phyloP scores from a whole-genome alignment of 2,888 invertebrate species.

The Ametastegia equiseti region DNA sequence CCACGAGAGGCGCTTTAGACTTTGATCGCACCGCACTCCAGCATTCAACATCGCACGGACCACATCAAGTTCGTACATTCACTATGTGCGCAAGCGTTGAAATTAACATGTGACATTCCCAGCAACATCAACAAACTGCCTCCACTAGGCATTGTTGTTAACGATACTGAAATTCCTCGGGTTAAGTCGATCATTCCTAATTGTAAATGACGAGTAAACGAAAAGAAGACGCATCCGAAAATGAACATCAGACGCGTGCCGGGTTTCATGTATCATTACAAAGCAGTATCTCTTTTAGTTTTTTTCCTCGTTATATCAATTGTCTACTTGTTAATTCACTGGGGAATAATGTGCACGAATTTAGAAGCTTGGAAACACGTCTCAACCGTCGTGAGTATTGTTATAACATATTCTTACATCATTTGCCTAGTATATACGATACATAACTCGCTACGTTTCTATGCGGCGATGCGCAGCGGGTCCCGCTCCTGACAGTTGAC shows the following conservation, averaged over 20 bases:
- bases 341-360: slow-evolving; percentile 80
- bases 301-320: slow-evolving; percentile 69
- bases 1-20: slow-evolving; percentile 17
- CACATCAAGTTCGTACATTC: neutral
- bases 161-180: neutral
- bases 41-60: neutral
- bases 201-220: neutral
- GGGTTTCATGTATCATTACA: slow-evolving; percentile 70
- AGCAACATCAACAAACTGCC: slow-evolving; percentile 2
- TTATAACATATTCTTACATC: neutral
- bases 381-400: slow-evolving; percentile 78
- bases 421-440: neutral
- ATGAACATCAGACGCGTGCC: slow-evolving; percentile 71
- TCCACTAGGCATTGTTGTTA: neutral
- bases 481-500: neutral
- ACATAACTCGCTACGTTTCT: neutral
- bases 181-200: neutral
- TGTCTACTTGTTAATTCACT: slow-evolving; percentile 77
- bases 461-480: slow-evolving; percentile 25
- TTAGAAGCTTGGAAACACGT: slow-evolving; percentile 79
- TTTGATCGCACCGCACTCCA: neutral
- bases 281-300: slow-evolving; percentile 57
- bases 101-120: slow-evolving; percentile 26
- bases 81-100: slow-evolving; percentile 1
- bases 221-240: neutral